phyloP scores from a whole-genome alignment of 1,140 invertebrate genomes.

The Drosophila sechellia region DNA sequence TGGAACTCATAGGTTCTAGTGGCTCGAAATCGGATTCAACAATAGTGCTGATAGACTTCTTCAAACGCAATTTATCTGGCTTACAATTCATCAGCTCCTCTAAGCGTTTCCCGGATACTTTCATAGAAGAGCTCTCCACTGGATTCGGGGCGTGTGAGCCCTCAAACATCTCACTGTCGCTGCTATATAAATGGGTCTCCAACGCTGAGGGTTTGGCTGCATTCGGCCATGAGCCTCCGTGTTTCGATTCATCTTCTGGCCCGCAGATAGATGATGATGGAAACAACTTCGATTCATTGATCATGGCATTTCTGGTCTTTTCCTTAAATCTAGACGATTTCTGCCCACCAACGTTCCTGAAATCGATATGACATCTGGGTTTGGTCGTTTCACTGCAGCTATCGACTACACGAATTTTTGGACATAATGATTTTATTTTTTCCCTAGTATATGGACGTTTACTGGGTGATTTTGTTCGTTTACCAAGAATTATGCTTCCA shows the following conservation, averaged over 20 bases:
- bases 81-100: neutral
- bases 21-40: neutral
- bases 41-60: neutral
- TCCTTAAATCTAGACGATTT: neutral
- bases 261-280: neutral
- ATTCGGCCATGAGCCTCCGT: no score
- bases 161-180: neutral
- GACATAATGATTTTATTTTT: neutral
- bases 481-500: neutral
- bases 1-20: neutral
- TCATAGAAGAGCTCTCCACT: neutral
- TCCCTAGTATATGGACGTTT: no score
- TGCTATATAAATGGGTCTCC: neutral
- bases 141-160: neutral
- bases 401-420: neutral
- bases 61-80: conserved; percentile 15
- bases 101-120: neutral
- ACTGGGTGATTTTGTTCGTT: no score
- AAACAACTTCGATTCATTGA: neutral
- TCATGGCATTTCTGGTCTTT: neutral
- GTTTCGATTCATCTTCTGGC: neutral
- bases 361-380: neutral
- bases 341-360: neutral
- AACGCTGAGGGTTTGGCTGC: neutral
- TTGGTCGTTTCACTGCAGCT: neutral